Conservation (phyloP, 1,140 invertebrate genomes). For the Caerostris extrusa region DNA sequence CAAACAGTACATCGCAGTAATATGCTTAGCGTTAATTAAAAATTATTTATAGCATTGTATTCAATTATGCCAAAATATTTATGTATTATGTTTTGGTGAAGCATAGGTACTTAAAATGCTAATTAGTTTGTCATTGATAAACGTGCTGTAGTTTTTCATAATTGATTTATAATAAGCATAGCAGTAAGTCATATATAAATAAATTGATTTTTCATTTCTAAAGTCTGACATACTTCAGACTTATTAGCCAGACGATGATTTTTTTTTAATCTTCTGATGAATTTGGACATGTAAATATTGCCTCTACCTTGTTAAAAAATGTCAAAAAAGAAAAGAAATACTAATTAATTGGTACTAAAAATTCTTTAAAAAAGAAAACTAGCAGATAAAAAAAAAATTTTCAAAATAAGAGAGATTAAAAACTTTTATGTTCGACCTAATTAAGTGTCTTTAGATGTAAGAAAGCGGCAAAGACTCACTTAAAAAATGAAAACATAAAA, state of each 20-base stretch:
- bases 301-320: neutral
- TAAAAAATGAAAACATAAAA: constrained; percentile 3
- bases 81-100: no score
- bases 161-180: neutral
- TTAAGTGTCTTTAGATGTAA: constrained; percentile 7
- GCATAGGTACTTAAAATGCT: no score
- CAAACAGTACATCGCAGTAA: no score
- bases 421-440: neutral
- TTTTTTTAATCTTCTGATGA: neutral
- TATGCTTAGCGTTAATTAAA: no score
- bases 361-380: neutral
- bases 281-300: neutral
- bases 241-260: neutral
- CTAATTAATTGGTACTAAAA: constrained; percentile 39
- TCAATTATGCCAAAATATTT: no score
- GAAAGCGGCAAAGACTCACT: neutral
- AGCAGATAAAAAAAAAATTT: neutral
- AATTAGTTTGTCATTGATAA: no score
- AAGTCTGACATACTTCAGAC: neutral
- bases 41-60: no score
- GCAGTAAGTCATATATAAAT: neutral
- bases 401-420: neutral
- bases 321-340: neutral
- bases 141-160: neutral
- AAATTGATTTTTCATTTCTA: neutral